Percentiles rank a stretch among this genome's conserved stretches.
phyloP scores from a whole-genome alignment of 37 sponge, comb jelly and placozoan genomes.

The Agelas oroides region DNA sequence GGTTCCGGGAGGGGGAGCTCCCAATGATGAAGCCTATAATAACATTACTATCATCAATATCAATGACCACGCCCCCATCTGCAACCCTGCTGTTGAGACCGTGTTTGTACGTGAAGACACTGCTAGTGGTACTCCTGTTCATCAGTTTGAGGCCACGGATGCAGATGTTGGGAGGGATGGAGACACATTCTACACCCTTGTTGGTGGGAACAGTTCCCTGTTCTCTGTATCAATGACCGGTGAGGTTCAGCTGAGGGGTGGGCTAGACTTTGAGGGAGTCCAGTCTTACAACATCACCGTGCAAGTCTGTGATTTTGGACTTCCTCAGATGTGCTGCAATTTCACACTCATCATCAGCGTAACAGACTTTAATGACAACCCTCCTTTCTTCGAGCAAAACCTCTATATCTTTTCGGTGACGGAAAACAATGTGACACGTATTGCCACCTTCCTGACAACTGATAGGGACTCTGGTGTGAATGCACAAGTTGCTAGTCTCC shows the following conservation, averaged over 20 bases:
- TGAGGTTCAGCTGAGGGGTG: constrained; percentile 3
- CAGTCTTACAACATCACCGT: constrained; percentile 25
- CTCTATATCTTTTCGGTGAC: constrained; percentile 16
- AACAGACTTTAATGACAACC: constrained; percentile 60
- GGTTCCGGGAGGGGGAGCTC: constrained; percentile 76
- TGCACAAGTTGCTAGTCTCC: constrained; percentile 23
- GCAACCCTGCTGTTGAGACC: neutral
- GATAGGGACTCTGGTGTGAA: constrained; percentile 71
- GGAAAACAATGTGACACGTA: constrained; percentile 30
- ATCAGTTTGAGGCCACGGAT: constrained; percentile 52
- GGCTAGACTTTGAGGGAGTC: constrained; percentile 36
- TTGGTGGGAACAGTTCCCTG: constrained; percentile 20
- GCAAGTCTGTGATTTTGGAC: constrained; percentile 48
- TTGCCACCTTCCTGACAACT: constrained; percentile 33
- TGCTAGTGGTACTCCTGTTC: neutral
- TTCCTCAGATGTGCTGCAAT: constrained; percentile 50
- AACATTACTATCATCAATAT: constrained; percentile 62
- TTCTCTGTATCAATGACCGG: constrained; percentile 18
- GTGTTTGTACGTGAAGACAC: constrained; percentile 41
- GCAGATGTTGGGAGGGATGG: constrained; percentile 61
- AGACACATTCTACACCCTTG: constrained; percentile 20
- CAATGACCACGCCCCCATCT: constrained; percentile 77
- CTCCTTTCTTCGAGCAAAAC: constrained; percentile 40
- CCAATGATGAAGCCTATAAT: constrained; percentile 49
- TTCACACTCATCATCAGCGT: constrained; percentile 36